These are phyloP conservation scores for Araneus ventricosus DNA, from an alignment of 1,140 invertebrate genomes.

Conservation along the genomic window DNA sequence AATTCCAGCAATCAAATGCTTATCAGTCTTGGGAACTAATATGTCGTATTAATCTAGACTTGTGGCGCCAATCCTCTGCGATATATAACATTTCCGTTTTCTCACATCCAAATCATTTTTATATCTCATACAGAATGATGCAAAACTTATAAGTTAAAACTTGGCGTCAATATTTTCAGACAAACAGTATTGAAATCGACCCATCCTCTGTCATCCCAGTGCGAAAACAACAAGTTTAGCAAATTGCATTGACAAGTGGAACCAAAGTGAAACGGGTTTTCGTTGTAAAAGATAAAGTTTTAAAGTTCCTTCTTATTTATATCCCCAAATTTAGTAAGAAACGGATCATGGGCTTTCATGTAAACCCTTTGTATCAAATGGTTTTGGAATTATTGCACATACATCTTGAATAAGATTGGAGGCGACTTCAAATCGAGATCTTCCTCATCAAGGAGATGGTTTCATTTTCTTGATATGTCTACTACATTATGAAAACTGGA, in stretches of 20 bases:
- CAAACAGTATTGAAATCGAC: not conserved
- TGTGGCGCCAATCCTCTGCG: too few relatives aligned
- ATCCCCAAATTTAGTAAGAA: not conserved
- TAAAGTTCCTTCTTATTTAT: not conserved
- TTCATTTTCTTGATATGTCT: not conserved
- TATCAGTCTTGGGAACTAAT: too few relatives aligned
- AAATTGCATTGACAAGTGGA: not conserved
- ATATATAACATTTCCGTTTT: too few relatives aligned
- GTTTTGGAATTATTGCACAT: not conserved
- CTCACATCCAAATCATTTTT: too few relatives aligned
- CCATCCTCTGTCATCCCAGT: not conserved
- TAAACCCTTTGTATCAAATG: too few relatives aligned
- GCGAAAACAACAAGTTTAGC: not conserved
- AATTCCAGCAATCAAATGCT: too few relatives aligned
- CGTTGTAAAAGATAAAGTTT: not conserved
- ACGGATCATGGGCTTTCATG: not conserved
- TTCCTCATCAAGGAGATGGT: not conserved
- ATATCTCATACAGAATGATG: too few relatives aligned
- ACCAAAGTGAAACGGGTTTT: not conserved
- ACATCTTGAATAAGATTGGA: not conserved
- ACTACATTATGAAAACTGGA: not conserved
- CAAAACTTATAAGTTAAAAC: too few relatives aligned
- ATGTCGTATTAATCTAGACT: too few relatives aligned
- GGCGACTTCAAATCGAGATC: not conserved
- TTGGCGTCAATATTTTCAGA: not conserved